Evolutionary conservation across 2,113 vertebrate species (phyloP).

Genomic region (Daubentonia madagascariensis): DNA sequence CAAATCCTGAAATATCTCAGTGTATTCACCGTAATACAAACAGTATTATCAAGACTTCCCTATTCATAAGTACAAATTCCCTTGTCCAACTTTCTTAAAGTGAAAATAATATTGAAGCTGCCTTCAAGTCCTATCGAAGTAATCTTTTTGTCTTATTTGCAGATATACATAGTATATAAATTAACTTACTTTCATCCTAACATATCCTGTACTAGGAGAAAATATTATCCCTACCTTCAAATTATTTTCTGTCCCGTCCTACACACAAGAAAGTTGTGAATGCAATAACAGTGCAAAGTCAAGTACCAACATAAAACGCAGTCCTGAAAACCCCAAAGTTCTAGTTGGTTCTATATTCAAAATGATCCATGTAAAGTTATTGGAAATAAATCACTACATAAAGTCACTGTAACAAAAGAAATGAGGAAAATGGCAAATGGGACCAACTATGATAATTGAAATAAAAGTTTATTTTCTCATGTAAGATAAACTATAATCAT

Average conservation of each 20-base stretch:
- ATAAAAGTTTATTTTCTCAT: neutral
- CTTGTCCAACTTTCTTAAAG: neutral
- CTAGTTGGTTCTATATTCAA: neutral
- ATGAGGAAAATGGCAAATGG: neutral
- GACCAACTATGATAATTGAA: neutral
- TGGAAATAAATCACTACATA: neutral
- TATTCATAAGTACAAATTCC: neutral
- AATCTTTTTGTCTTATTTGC: constrained; percentile 9
- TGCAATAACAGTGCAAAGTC: neutral
- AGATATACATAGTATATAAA: neutral
- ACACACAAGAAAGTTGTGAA: neutral
- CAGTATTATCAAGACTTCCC: neutral
- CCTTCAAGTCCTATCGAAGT: neutral
- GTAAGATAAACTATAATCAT: neutral
- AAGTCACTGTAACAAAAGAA: neutral
- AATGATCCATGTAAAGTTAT: neutral
- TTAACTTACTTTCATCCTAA: neutral
- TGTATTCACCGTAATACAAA: neutral
- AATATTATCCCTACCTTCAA: neutral
- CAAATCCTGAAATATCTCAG: neutral
- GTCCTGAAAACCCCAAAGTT: neutral
- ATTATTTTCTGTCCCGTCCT: neutral
- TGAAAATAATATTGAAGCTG: neutral
- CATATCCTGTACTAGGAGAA: neutral
- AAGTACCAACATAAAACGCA: neutral